phyloP scores from a whole-genome alignment of 2,113 vertebrate genomes.

The Cepphus grylle region DNA sequence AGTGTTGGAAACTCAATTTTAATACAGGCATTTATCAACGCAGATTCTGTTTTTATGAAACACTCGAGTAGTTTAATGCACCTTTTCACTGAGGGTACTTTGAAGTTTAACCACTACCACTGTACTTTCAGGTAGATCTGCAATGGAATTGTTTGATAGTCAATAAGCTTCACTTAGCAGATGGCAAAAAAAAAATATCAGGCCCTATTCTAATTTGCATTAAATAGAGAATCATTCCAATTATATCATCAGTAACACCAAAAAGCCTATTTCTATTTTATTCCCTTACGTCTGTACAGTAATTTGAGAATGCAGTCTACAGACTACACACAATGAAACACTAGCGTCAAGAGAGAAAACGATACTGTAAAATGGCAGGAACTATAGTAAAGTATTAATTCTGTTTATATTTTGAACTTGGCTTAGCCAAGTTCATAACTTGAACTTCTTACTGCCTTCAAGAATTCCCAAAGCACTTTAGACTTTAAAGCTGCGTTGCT shows the following conservation, averaged over 20 bases:
- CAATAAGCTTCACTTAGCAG: not conserved
- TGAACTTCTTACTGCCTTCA: not conserved
- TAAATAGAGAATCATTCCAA: not conserved
- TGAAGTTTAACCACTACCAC: not conserved
- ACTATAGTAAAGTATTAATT: not conserved
- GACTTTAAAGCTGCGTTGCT: constrained; percentile 1
- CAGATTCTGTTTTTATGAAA: not conserved
- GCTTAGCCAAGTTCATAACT: not conserved
- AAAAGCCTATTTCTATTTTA: not conserved
- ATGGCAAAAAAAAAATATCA: not conserved
- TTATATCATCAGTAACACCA: not conserved
- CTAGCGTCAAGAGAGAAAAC: not conserved
- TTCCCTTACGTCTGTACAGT: not conserved
- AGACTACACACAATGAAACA: not conserved
- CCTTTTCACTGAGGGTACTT: not conserved
- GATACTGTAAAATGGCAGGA: not conserved
- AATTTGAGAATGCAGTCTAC: not conserved
- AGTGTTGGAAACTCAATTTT: not conserved
- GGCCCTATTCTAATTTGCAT: not conserved
- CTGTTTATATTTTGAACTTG: constrained; percentile 13
- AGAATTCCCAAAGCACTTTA: constrained; percentile 16
- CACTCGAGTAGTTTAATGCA: not conserved
- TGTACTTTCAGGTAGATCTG: not conserved
- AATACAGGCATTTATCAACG: not conserved
- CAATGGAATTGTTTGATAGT: not conserved